phyloP scores from a whole-genome alignment of 2,113 vertebrate genomes.

The Phaetusa simplex region DNA sequence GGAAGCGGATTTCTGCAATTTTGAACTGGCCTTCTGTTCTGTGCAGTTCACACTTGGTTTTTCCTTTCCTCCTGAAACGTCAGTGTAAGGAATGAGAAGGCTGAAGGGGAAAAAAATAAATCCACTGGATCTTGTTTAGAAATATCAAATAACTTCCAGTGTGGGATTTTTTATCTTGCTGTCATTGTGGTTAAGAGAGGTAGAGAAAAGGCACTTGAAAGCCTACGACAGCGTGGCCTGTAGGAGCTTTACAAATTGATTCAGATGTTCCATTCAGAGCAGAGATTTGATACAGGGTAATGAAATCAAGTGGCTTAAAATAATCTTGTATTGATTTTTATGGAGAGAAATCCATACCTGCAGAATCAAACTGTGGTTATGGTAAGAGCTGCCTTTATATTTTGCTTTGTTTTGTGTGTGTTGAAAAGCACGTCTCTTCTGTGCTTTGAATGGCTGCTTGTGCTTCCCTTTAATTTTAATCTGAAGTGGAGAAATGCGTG shows the following conservation, averaged over 20 bases:
- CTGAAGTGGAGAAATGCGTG: fast-evolving
- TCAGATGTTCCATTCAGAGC: constrained; percentile 24
- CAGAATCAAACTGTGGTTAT: background rate
- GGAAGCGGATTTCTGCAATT: background rate
- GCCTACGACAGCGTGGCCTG: background rate
- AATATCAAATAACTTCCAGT: background rate
- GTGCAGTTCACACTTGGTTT: background rate
- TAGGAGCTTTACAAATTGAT: constrained; percentile 41
- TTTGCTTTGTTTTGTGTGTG: background rate
- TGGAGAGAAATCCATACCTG: background rate
- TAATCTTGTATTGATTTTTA: constrained; percentile 32
- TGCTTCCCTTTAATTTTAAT: background rate
- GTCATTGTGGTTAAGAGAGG: background rate
- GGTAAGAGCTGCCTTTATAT: background rate
- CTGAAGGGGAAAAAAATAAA: background rate
- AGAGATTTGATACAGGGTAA: constrained; percentile 17
- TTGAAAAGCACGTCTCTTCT: background rate
- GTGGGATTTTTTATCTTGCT: background rate
- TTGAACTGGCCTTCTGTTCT: background rate
- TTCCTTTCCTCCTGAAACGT: background rate
- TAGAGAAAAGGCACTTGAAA: background rate
- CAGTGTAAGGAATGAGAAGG: background rate
- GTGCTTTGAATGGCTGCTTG: background rate
- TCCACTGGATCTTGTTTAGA: background rate
- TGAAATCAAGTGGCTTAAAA: constrained; percentile 42